Base-by-base conservation (phyloP, 1,140 invertebrate genomes). In the Drosophila mauritiana region DNA sequence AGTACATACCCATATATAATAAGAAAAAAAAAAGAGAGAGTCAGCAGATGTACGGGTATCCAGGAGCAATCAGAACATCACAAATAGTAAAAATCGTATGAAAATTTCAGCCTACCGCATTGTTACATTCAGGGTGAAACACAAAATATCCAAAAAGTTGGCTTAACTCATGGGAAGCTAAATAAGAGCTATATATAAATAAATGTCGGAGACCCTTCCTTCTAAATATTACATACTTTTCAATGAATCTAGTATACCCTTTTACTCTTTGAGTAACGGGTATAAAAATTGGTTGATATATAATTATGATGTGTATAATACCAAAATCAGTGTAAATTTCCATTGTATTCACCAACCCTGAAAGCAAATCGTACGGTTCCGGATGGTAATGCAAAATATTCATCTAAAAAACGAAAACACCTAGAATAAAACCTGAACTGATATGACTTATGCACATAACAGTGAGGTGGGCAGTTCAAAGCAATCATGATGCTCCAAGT, bases 1-100 rank as follows among this genome's bases (percentile, higher is more conserved):
- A 88, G 79, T 80, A 84, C 83, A 88, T 83, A 73, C 76, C 80
- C 68, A 80, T 78, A 89, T 89, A 88, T 89, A 83, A 83, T 80
- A 72, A 77, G 46, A 75, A 69, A 40, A 45, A 72, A 69, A 40
- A 45, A 64, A 53, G 73, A 68, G 73, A 54, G 40, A 59, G 42
- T 12, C 40, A 15, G 22, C 46, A 25, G 37, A 5, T 13, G 39
- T 15, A 34, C 53, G 31, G 39, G 17, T 17, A 17, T 17, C 17
- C 17, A 17, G 37, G 27, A 37, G 36, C 31, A 31, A 62, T 40
- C 34, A 34, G 51, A 20, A 58, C 46, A 10, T 10, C 42, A 75
- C 67, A 69, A 68, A 61, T 61, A 63, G 64, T 68, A 83, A 73
- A 73, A 73, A 76, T 90, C 79, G 82, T 85, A 76, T 70, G 78